phyloP scores from a whole-genome alignment of 2,888 invertebrate genomes.

The Agriopis marginaria region DNA sequence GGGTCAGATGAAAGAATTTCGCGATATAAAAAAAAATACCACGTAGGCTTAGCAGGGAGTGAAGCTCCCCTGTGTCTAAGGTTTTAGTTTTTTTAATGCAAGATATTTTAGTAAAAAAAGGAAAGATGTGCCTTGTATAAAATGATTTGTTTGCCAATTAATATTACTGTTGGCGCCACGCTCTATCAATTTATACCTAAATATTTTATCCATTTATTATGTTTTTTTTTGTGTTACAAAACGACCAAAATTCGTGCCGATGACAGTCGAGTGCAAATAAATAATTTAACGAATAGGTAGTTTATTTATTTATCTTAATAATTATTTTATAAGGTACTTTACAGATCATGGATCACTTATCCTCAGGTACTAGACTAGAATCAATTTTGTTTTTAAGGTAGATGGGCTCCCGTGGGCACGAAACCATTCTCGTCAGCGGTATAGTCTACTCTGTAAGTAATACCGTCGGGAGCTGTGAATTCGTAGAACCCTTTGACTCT shows the following conservation, averaged over 20 bases:
- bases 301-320: slow-evolving; percentile 42
- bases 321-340: slow-evolving; percentile 38
- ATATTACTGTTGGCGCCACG: too few relatives aligned
- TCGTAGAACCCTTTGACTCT: slow-evolving; percentile 78
- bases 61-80: too few relatives aligned
- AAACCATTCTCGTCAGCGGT: slow-evolving; percentile 81
- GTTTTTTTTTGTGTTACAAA: too few relatives aligned
- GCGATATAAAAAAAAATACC: too few relatives aligned
- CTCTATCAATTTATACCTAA: too few relatives aligned
- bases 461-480: slow-evolving; percentile 76
- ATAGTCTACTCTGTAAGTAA: slow-evolving; percentile 81
- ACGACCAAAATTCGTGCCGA: neutral
- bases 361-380: slow-evolving; percentile 50
- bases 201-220: too few relatives aligned
- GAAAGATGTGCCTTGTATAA: too few relatives aligned
- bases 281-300: slow-evolving; percentile 35
- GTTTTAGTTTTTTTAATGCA: too few relatives aligned
- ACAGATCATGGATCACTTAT: slow-evolving; percentile 32
- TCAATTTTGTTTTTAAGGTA: slow-evolving; percentile 57
- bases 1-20: too few relatives aligned
- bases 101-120: too few relatives aligned
- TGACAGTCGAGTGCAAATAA: slow-evolving; percentile 19
- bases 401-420: slow-evolving; percentile 68
- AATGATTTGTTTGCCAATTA: too few relatives aligned
- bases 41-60: too few relatives aligned